phyloP scores from a whole-genome alignment of 1,140 invertebrate genomes.

The Diploscapter pachys region DNA sequence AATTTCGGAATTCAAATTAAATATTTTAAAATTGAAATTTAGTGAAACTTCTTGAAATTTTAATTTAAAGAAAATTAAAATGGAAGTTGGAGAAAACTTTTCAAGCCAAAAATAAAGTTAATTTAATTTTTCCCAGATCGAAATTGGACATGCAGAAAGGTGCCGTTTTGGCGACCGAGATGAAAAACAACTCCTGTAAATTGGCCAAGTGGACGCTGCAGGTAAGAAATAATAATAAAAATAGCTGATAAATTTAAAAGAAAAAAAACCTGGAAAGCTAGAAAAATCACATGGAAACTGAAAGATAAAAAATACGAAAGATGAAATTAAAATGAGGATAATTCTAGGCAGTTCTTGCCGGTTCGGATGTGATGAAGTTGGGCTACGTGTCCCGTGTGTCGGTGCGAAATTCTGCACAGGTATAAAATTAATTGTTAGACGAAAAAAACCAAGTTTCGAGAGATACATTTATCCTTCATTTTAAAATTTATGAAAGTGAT shows the following conservation, averaged over 20 bases:
- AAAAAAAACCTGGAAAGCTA: too few species aligned
- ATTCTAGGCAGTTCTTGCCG: conserved; percentile 79
- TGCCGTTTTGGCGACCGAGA: conserved; percentile 93
- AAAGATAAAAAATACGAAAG: too few species aligned
- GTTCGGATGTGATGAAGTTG: conserved; percentile 95
- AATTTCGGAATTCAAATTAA: conserved; percentile 79
- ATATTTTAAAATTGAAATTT: too few species aligned
- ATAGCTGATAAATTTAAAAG: not conserved
- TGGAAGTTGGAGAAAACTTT: too few species aligned
- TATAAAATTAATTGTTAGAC: too few species aligned
- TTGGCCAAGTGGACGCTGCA: conserved; percentile 96
- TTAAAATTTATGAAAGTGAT: too few species aligned
- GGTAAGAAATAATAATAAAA: conserved; percentile 2
- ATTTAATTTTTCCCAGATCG: not conserved
- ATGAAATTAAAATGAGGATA: not conserved
- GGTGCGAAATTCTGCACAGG: conserved; percentile 80
- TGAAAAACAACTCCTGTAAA: conserved; percentile 97
- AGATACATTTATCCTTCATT: too few species aligned
- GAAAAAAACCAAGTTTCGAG: too few species aligned
- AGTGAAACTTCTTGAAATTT: too few species aligned
- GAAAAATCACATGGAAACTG: too few species aligned
- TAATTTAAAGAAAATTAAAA: too few species aligned
- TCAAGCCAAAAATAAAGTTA: too few species aligned
- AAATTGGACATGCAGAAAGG: conserved; percentile 87
- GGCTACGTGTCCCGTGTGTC: conserved; percentile 93